Evolutionary conservation across 2,888 invertebrate genomes (phyloP), one percentile per base, ranked within the genome.

Genomic region (Hoplodrina ambigua): DNA sequence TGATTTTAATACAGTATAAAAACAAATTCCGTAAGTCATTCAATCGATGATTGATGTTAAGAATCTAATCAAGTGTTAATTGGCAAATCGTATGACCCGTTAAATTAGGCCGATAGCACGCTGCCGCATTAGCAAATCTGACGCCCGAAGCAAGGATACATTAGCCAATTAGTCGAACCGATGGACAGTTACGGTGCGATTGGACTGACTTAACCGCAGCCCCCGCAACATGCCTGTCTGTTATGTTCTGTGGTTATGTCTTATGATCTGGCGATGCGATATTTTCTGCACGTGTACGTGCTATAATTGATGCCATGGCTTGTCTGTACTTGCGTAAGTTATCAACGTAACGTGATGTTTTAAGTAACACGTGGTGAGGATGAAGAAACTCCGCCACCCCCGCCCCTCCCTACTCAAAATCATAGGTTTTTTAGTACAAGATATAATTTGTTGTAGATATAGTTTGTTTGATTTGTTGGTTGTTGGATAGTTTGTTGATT

Each of bases 51-150:
- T 7, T 13, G 6, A 37, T 57, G 30, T 61, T 58, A 65, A 61
- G 78, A 72, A 63, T 57, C 10, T 56, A 19, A 33, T 52, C 46
- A 41, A 5, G 30, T 56, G 50, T 68, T 57, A 56, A 78, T 75
- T 75, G 20, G 53, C 44, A 11, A 19, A 69, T 56, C 52, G 49
- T 61, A 73, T 69, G 41, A 57, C 68, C 53, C 73, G 69, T 78
- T 78, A 69, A 76, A 76, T 73, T 64, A 70, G 55, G 46, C 50
- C 46, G 65, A 74, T 70, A 61, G 54, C 62, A 58, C 20, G 59
- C 37, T 61, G 25, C 76, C 75, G 64, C 73, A 81, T 80, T 75
- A 78, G 70, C 64, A 73, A 70, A 81, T 73, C 69, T 79, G 57
- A 76, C 78, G 66, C 70, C 68, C 19, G 67, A 66, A 75, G 80